Evolutionary conservation across 2,888 invertebrate species (phyloP).

Genomic region (Melangyna quadrimaculata): DNA sequence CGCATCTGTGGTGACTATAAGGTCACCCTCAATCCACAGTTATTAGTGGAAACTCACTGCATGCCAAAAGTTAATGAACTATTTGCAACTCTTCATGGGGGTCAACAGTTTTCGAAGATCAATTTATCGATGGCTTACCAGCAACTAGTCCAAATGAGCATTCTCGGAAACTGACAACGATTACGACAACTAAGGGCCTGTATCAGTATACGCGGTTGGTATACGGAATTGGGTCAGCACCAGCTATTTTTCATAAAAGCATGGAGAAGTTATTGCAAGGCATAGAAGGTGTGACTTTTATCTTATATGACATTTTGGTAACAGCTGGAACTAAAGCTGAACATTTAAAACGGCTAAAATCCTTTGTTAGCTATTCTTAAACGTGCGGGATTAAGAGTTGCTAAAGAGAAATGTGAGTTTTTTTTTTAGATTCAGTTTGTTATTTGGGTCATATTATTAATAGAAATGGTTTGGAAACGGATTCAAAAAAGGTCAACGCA

Average conservation of each 20-base stretch:
- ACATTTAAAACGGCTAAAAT: not conserved
- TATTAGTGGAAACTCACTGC: too few species aligned
- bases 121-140: conserved; percentile 39
- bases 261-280: conserved; percentile 74
- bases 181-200: conserved; percentile 70
- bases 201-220: conserved; percentile 63
- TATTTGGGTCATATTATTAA: not conserved
- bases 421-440: not conserved
- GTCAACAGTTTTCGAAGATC: not conserved
- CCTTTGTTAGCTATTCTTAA: not conserved
- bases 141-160: conserved; percentile 74
- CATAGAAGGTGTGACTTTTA: conserved; percentile 21
- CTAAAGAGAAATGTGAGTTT: not conserved
- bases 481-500: not conserved
- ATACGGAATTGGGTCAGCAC: conserved; percentile 76
- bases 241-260: conserved; percentile 74
- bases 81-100: not conserved
- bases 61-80: not conserved
- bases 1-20: conserved; percentile 1
- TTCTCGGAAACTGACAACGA: conserved; percentile 71
- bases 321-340: conserved; percentile 60
- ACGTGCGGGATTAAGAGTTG: not conserved
- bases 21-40: not conserved
- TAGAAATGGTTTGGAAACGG: not conserved
- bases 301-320: conserved; percentile 73